Evolutionary conservation across 2,888 invertebrate species (phyloP), one percentile per base, ranked within the genome.

Genomic region (Caenorhabditis virilis): DNA sequence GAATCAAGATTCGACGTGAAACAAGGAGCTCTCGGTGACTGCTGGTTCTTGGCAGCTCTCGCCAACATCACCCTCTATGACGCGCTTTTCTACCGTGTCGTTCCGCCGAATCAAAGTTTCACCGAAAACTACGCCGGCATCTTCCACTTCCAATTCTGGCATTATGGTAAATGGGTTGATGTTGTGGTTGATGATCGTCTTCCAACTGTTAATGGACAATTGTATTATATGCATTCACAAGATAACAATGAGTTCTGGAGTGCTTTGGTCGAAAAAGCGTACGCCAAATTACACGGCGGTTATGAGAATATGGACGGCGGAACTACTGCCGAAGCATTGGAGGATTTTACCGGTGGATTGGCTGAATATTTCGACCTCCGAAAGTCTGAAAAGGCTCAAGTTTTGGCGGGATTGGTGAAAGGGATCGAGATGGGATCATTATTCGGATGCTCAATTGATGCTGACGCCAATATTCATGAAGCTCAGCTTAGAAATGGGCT

Each of bases 231-330:
- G 83, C 86, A 86, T 77, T 93, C 93, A 0, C 89, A 90, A 0
- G 90, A 91, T 82, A 88, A 87, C 76, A 93, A 91, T 83, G 94
- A 95, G 85, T 95, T 94, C 86, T 95, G 95, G 94, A 93, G 92
- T 84, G 93, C 94, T 0, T 86, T 95, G 57, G 86, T 94, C 16
- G 94, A 95, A 85, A 95, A 95, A 86, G 94, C 94, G 0, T 95
- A 94, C 84, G 93, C 94, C 52, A 94, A 94, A 43, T 23, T 68
- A 89, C 72, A 77, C 50, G 78, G 78, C 18, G 70, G 93, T 0
- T 98, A 98, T 85, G 97, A 98, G 84, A 91, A 95, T 0, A 87
- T 98, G 0, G 93, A 93, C 84, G 97, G 97, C 23, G 97, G 98
- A 20, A 92, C 93, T 0, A 94, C 95, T 0, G 92, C 93, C 82